Evolutionary conservation across 1,140 invertebrate genomes (phyloP), one percentile per base, ranked within the genome.

Genomic region (Acromyrmex charruanus): DNA sequence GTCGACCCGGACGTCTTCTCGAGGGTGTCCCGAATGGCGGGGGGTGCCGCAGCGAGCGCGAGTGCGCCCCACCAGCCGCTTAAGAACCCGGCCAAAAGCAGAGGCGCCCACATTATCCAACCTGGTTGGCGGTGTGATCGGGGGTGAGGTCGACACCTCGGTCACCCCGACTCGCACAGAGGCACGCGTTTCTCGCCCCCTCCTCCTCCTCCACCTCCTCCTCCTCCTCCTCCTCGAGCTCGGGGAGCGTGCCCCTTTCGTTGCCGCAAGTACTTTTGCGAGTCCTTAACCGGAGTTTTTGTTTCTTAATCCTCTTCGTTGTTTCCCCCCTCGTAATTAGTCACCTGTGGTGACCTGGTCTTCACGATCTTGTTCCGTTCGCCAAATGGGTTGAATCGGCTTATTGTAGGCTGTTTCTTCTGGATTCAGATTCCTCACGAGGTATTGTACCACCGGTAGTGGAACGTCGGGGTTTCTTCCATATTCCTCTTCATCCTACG

Each of bases 101-200:
- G 91, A 92, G 89, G 93, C 92, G 93, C 93, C 94, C 94, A 94
- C 94, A 94, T 94, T 91, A 93, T 95, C 94, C 92, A 91, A 92
- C 87, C 91, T 94, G 91, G 77, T 92, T 92, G 79, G 82, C 81
- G 88, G 71, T 87, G 69, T 88, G 89, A 87, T 87, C 89, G 87
- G 90, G 89, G 80, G 87, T 91, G 90, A 90, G 90, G 90, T 88
- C 75, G 87, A 82, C 81, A 85, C 90, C 85, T 88, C 91, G 82
- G 87, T 91, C 89, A 89, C 87, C 87, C 90, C 89, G 89, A 85
- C 9, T 84, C 80, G 68, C 80, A 82, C 68, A 89, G 82, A 80
- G 75, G 58, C 89, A 90, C 86, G 59, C 81, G 53, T 59, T 71
- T 53, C 6, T 79, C 71, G 51, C 21, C 39, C 63, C 65, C 66